Evolutionary conservation across 2,113 vertebrate genomes (phyloP).

Genomic region (Plecotus auritus): DNA sequence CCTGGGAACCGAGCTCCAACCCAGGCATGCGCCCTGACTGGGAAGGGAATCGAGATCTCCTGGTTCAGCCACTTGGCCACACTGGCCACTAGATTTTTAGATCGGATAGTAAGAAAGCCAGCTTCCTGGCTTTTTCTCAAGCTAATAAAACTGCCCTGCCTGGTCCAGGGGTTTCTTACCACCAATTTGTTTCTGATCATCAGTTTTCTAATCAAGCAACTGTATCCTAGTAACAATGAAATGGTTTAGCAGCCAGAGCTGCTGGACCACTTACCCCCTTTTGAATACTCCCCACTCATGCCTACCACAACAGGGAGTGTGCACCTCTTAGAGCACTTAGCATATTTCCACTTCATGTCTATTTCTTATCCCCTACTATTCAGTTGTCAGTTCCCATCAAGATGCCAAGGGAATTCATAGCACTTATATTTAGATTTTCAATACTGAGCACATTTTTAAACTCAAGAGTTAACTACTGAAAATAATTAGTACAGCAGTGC

Average conservation of each 20-base stretch:
- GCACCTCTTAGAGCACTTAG: neutral
- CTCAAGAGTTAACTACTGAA: constrained; percentile 52
- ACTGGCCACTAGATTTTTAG: neutral
- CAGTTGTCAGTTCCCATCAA: neutral
- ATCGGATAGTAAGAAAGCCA: neutral
- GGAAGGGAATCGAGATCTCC: too few species aligned
- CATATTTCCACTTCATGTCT: neutral
- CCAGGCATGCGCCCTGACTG: too few species aligned
- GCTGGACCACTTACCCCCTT: neutral
- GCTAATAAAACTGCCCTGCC: neutral
- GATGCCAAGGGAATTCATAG: neutral
- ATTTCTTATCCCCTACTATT: neutral
- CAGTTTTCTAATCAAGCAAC: neutral
- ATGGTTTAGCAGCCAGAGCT: neutral
- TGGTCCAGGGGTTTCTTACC: neutral
- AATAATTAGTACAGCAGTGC: constrained; percentile 57
- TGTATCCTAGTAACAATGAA: neutral
- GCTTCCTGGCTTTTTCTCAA: constrained; percentile 6
- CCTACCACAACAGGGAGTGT: neutral
- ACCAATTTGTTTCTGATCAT: neutral
- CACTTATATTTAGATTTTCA: constrained; percentile 35
- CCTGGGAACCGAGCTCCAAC: too few species aligned
- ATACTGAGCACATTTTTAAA: constrained; percentile 56
- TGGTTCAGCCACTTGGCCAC: too few species aligned
- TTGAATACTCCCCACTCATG: neutral